A percentile compares a stretch with the other conserved stretches of the same genome.
Conservation (phyloP, 2,797 vertebrate species). For the Cynodonichthys magdalenae region DNA sequence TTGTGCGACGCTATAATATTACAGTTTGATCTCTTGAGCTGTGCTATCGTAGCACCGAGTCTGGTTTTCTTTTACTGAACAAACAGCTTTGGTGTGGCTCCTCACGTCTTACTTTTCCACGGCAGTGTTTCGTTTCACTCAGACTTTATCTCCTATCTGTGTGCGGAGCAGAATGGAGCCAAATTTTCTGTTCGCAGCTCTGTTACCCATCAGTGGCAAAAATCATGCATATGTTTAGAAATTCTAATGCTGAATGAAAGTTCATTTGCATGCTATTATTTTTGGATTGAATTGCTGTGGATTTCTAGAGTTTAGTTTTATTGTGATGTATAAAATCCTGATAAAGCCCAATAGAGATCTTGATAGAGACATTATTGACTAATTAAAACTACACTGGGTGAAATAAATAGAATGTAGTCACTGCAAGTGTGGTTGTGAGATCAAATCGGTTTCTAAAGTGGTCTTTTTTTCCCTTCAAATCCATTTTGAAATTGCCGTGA, state of each 20-base stretch:
- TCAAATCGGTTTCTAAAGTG: constrained; percentile 7
- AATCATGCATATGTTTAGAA: not conserved
- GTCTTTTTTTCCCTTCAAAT: too few relatives aligned
- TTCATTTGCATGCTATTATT: not conserved
- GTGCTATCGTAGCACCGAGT: constrained; percentile 13
- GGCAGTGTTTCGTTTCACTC: constrained; percentile 61
- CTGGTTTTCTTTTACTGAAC: constrained; percentile 30
- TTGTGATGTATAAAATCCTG: not conserved
- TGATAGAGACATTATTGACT: not conserved
- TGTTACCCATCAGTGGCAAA: constrained; percentile 26
- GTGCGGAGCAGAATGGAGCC: constrained; percentile 45
- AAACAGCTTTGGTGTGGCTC: constrained; percentile 38
- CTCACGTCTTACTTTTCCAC: constrained; percentile 56
- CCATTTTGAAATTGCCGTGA: too few relatives aligned
- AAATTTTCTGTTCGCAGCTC: constrained; percentile 54
- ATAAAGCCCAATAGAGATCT: not conserved
- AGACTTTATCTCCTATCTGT: constrained; percentile 49
- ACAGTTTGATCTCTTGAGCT: not conserved
- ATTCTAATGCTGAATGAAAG: not conserved
- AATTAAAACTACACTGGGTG: not conserved
- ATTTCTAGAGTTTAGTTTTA: not conserved
- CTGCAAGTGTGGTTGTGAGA: not conserved
- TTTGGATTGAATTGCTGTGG: not conserved
- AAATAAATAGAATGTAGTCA: not conserved
- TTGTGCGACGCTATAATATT: constrained; percentile 5